Percentiles rank a stretch among this genome's conserved stretches.
These are phyloP conservation scores for Corvus hawaiiensis DNA, from an alignment of 2,113 vertebrate genomes.

Conservation along the genomic window DNA sequence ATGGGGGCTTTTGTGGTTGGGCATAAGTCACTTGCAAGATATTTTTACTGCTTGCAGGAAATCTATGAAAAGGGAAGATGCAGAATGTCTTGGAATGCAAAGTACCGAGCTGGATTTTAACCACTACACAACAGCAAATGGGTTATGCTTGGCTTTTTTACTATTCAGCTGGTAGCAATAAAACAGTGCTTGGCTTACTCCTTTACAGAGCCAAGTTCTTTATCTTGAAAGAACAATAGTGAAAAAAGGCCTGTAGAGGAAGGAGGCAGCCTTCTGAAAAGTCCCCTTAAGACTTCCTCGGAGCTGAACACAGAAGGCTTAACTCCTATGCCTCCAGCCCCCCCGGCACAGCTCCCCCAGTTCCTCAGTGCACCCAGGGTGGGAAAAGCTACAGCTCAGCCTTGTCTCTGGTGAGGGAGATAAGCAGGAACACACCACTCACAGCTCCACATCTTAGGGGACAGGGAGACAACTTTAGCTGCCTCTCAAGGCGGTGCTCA, in stretches of 20 bases:
- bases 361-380: neutral
- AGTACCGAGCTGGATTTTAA: slow-evolving; percentile 47
- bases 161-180: slow-evolving; percentile 58
- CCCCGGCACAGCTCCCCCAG: fast-evolving
- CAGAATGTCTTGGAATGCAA: slow-evolving; percentile 29
- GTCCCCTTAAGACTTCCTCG: slow-evolving; percentile 7
- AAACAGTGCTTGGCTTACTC: slow-evolving; percentile 43
- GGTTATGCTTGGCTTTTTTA: slow-evolving; percentile 54
- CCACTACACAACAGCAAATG: slow-evolving; percentile 42
- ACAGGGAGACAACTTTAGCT: neutral
- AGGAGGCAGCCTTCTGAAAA: slow-evolving; percentile 36
- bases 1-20: slow-evolving; percentile 33
- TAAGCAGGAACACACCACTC: neutral
- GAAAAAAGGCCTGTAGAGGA: slow-evolving; percentile 41
- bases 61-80: slow-evolving; percentile 37
- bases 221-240: slow-evolving; percentile 56
- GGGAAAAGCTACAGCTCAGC: neutral
- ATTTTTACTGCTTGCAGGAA: slow-evolving; percentile 52
- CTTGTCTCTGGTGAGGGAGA: neutral
- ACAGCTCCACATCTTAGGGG: neutral
- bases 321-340: neutral
- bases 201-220: slow-evolving; percentile 31
- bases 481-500: neutral
- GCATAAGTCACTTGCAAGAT: slow-evolving; percentile 13
- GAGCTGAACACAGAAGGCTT: neutral